Evolutionary conservation across 1,140 invertebrate genomes (phyloP).

Genomic region (Ptiloglossa arizonensis): DNA sequence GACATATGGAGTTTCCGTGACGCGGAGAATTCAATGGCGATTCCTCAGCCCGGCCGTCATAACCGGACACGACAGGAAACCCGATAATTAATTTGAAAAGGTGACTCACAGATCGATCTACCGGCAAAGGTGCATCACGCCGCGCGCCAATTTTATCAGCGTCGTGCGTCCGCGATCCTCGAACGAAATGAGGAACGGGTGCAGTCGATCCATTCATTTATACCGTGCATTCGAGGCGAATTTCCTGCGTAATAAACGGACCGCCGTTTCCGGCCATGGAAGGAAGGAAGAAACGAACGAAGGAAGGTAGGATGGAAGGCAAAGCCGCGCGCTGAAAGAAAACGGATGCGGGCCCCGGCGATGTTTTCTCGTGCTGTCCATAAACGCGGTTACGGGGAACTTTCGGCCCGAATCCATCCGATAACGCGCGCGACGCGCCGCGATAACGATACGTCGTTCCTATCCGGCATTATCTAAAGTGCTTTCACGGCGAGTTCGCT

Average conservation of each 20-base stretch:
- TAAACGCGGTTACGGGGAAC: slow-evolving; percentile 6
- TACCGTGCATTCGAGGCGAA: not conserved
- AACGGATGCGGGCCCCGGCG: slow-evolving; percentile 12
- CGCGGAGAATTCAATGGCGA: slow-evolving; percentile 19
- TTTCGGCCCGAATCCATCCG: slow-evolving; percentile 29
- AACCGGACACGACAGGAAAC: slow-evolving; percentile 37
- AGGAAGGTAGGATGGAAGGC: not conserved
- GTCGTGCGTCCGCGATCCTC: not conserved
- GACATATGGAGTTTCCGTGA: slow-evolving; percentile 22
- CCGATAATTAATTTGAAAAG: slow-evolving; percentile 37
- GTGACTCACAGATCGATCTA: slow-evolving; percentile 39
- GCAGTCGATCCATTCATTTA: slow-evolving; percentile 30
- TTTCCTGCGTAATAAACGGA: slow-evolving; percentile 14
- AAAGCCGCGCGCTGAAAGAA: not conserved
- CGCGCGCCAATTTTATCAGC: slow-evolving; percentile 9
- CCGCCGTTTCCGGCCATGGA: slow-evolving; percentile 38
- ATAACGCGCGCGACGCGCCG: slow-evolving; percentile 9
- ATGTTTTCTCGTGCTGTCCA: slow-evolving; percentile 4
- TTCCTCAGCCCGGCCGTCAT: slow-evolving; percentile 10
- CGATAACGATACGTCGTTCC: slow-evolving; percentile 39
- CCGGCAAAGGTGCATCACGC: slow-evolving; percentile 3
- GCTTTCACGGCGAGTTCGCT: slow-evolving; percentile 29
- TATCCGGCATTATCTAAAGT: slow-evolving; percentile 45
- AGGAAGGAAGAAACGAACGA: too few relatives aligned
- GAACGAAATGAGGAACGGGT: slow-evolving; percentile 18